phyloP scores from a whole-genome alignment of 2,113 vertebrate genomes.

The Psilopsiagon aymara region DNA sequence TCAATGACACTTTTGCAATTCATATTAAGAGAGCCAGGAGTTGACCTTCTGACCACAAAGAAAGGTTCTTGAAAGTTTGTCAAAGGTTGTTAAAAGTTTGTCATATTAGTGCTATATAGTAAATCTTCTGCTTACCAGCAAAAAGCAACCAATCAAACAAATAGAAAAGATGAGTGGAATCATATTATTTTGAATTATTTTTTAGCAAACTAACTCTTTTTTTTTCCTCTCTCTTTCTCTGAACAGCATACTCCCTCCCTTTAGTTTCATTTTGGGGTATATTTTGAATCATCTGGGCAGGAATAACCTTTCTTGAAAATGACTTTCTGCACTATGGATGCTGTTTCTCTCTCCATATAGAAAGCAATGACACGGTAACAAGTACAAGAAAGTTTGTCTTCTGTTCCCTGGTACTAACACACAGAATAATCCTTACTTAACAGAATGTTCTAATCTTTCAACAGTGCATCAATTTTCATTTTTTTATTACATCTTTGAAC shows the following conservation, averaged over 20 bases:
- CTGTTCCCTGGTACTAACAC: not conserved
- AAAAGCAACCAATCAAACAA: not conserved
- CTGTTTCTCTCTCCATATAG: not conserved
- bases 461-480: not conserved
- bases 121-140: not conserved
- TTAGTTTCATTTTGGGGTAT: not conserved
- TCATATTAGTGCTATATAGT: not conserved
- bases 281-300: not conserved
- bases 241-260: not conserved
- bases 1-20: not conserved
- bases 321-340: not conserved
- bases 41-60: not conserved
- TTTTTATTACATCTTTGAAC: not conserved
- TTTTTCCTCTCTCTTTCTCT: not conserved
- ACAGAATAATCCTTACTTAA: not conserved
- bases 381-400: not conserved
- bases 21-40: not conserved
- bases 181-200: not conserved
- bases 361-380: not conserved
- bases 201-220: not conserved
- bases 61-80: not conserved
- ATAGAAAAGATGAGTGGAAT: fast-evolving
- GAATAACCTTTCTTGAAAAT: not conserved
- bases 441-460: not conserved
- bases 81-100: not conserved